A percentile compares a stretch with the other conserved stretches of the same genome.
Evolutionary conservation across 2,113 vertebrate genomes (phyloP).

Genomic region (Steatornis caripensis): DNA sequence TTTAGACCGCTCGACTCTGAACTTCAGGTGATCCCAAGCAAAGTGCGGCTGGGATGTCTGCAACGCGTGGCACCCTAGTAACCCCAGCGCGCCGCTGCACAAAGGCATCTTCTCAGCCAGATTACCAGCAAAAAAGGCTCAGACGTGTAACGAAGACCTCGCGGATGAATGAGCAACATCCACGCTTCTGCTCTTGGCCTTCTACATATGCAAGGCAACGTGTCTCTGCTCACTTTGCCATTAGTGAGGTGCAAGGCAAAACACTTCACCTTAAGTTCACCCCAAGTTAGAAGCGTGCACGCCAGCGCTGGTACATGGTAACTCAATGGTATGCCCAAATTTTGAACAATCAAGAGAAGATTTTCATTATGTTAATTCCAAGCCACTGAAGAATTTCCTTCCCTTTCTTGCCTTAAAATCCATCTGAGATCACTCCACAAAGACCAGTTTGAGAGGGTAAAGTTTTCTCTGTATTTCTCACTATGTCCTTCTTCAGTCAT

Average conservation of each 20-base stretch:
- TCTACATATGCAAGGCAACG: background rate
- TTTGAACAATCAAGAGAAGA: background rate
- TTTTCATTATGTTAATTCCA: background rate
- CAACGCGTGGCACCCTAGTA: background rate
- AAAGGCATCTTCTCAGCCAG: background rate
- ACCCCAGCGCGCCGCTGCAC: background rate
- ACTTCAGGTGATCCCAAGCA: background rate
- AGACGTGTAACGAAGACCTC: background rate
- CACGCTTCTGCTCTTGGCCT: background rate
- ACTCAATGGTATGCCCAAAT: background rate
- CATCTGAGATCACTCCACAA: background rate
- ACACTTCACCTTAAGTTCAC: background rate
- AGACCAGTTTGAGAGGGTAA: background rate
- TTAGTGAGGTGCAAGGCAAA: background rate
- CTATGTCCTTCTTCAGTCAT: background rate
- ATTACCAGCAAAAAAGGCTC: background rate
- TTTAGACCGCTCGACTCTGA: background rate
- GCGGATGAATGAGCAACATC: background rate
- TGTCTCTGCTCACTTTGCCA: background rate
- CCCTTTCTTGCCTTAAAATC: background rate
- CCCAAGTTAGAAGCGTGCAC: background rate
- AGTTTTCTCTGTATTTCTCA: background rate
- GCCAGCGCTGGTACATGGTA: rapidly evolving
- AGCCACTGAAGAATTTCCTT: background rate
- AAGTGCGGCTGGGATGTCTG: background rate